Evolutionary conservation across 1,140 invertebrate genomes (phyloP), one percentile per base, ranked within the genome.

Genomic region (Hormaphis cornu): DNA sequence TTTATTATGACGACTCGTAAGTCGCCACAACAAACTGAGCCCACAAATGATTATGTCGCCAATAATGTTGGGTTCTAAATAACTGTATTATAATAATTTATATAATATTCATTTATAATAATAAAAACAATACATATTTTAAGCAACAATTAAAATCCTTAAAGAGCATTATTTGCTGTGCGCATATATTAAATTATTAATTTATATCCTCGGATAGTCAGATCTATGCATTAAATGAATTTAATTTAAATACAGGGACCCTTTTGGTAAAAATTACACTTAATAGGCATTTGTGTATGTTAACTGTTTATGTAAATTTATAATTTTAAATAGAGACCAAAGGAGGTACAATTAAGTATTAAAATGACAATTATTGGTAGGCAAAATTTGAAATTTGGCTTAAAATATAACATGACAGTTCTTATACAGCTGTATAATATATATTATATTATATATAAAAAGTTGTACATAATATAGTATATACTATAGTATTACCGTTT

Each of bases 41-140:
- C 61, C 61, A 33, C 28, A 66, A 66, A 48, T 46, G 44, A 66
- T 66, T 66, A 48, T 48, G 28, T 10, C 61, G 50, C 44, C 61
- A 66, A 66, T 66, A 66, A 66, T 66, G 61, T 66, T 66, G 44
- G n/a, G 44, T 30, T 46, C 58, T 44, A 63, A 63, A 63, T 63
- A 63, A 58, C 22, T 48, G 33, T 35, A 48, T 50, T 48, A 14
- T 48, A 50, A 66, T 46, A 24, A 66, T 50, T 48, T 33, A 66
- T 66, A 35, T 37, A 66, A 63, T 63, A 63, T 46, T 53, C 28
- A 53, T 48, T 8, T 22, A 22, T 50, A 50, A 50, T 50, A 50
- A 50, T 50, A 50, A 18, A n/a, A 42, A 63, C 46, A 63, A 63
- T 66, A 66, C 37, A 40, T 58, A 40, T 58, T 40, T 66, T 46